Base-by-base conservation (phyloP, 2,888 invertebrate genomes). In the Leptinotarsa tumamoca region DNA sequence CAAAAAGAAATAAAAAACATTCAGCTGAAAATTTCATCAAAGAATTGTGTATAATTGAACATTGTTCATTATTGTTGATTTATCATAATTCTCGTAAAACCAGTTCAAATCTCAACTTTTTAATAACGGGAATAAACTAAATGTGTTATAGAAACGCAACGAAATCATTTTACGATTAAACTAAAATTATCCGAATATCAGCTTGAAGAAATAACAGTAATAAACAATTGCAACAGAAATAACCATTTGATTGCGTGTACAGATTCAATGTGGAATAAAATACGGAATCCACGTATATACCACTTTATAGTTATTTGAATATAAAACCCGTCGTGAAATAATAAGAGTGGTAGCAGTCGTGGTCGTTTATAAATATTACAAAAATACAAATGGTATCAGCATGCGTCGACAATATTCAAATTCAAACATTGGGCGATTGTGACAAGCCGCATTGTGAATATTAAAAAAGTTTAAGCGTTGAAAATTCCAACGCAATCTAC, bases 401-500 rank as follows among this genome's bases (percentile, higher is more conserved):
- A 75, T 69, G 74, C 72, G 72, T 74, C 80, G 82, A 82, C 78
- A 77, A 74, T 82, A 85, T 85, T 85, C 82, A 84, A 84, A 84
- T 84, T 83, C 81, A 83, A 83, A 73, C 73, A 72, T 67, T 71
- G 27, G 63, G n/a, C 17, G 58, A 66, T 73, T 75, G 73, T 74
- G 76, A 78, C 76, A 76, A 75, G 74, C 76, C 69, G 77, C 77
- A 76, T 69, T 85, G 87, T 88, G 88, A 87, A 88, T 87, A 88
- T 87, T 88, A 87, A 88, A 88, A 88, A 88, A 87, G 82, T 86
- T 87, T 86, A 86, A 86, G 86, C 86, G 87, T 84, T 86, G 87
- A 87, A 88, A 88, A 86, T 87, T 88, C 86, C 86, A 87, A 87
- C 87, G 86, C 86, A 86, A 88, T 88, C 87, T 88, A 81, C 88